phyloP scores from a whole-genome alignment of 1,140 invertebrate species.

The Leptopilina clavipes region DNA sequence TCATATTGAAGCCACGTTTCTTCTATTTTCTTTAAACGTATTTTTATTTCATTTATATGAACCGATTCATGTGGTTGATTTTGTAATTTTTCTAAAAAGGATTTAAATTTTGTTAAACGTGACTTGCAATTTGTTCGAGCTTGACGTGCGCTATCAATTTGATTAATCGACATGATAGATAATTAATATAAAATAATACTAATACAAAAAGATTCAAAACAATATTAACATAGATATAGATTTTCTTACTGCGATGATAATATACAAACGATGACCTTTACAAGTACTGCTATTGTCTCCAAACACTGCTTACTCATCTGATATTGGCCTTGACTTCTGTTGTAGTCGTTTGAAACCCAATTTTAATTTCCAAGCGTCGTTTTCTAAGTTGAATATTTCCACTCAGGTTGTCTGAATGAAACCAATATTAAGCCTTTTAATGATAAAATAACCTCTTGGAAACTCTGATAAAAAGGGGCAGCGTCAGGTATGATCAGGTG shows the following conservation, averaged over 20 bases:
- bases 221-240: not conserved
- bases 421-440: not conserved
- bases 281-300: not conserved
- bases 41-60: slow-evolving; percentile 34
- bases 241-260: not conserved
- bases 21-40: slow-evolving; percentile 41
- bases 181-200: not conserved
- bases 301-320: not conserved
- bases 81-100: not conserved
- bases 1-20: slow-evolving; percentile 33
- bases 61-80: too few relatives aligned
- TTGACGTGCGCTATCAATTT: not conserved
- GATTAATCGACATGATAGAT: not conserved
- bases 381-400: not conserved
- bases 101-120: not conserved
- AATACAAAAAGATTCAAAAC: not conserved
- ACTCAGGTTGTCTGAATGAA: not conserved
- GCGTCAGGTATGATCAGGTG: not conserved
- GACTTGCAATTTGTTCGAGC: not conserved
- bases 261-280: not conserved
- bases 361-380: not conserved
- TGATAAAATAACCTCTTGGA: not conserved
- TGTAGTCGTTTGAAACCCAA: not conserved
- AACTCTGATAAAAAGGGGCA: not conserved
- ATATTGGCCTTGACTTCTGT: not conserved